Evolutionary conservation across 2,797 vertebrate species (phyloP), one percentile per base, ranked within the genome.

Genomic region (Sebastes umbrosus): DNA sequence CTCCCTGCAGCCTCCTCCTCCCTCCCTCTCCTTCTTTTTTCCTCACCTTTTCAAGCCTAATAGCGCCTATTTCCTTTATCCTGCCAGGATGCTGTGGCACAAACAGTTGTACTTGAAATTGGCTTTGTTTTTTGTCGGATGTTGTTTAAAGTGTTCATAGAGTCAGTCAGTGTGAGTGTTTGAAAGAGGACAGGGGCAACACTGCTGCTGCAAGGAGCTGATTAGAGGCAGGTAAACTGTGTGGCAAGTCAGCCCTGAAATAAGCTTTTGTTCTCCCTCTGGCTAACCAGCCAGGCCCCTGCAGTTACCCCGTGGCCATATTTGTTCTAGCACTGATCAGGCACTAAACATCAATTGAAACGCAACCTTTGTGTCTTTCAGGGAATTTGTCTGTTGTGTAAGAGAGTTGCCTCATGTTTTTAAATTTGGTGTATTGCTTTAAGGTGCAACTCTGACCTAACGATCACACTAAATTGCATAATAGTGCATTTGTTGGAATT

Each of bases 171-270:
- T 58, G 60, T 62, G 69, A 32, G 77, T 5, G 18, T 83, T 78
- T 79, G 62, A 46, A 24, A 69, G 62, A 58, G 20, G 77, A 83
- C 76, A 80, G 73, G 73, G 87, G 55, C 73, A 67, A 83, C 75
- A 58, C 29, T 67, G 57, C 79, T 86, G 77, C 70, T 86, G 79
- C 70, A 65, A 76, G 79, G 25, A 79, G 77, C 74, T 82, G 82
- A 92, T 91, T 83, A 84, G 78, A 85, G 36, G 66, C 81, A 85
- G 83, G 83, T 85, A 87, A 88, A 87, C 60, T 67, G 24, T 84
- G 83, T 64, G 70, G 64, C 70, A 85, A 86, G 74, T 85, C 84
- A 87, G 79, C 70, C 84, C 83, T 89, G 86, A 90, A 88, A 87
- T 89, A 75, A 82, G 75, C 85, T 78, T 31, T 77, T 87, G 69